Evolutionary conservation across 2,797 vertebrate species (phyloP).

Genomic region (Phrynocephalus vlangalii): DNA sequence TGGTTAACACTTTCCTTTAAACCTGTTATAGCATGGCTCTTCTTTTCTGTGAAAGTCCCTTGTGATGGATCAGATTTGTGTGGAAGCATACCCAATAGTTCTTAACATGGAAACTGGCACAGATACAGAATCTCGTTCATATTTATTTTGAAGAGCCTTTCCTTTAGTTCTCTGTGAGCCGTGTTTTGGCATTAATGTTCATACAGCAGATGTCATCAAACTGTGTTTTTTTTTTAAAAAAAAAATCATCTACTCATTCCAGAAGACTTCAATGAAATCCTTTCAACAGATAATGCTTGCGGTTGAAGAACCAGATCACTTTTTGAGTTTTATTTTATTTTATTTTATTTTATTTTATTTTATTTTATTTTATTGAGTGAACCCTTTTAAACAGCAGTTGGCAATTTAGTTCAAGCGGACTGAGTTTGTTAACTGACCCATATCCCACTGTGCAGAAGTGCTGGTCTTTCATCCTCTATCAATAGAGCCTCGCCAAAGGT

Average conservation of each 20-base stretch:
- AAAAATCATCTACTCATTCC: slow-evolving; percentile 45
- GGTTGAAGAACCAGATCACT: slow-evolving; percentile 47
- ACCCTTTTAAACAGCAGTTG: neutral
- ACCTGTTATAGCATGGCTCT: slow-evolving; percentile 1
- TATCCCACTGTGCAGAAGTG: neutral
- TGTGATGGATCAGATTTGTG: neutral
- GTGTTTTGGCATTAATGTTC: slow-evolving; percentile 1
- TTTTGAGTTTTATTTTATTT: slow-evolving; percentile 37
- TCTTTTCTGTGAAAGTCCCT: slow-evolving; percentile 25
- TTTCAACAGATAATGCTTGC: slow-evolving; percentile 16
- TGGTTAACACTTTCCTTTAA: neutral
- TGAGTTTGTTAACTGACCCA: neutral
- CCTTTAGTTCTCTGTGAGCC: slow-evolving; percentile 7
- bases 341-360: neutral
- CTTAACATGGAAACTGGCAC: neutral
- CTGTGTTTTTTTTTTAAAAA: slow-evolving; percentile 47
- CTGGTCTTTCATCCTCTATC: neutral
- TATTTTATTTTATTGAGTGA: neutral
- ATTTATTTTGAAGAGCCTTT: slow-evolving; percentile 23
- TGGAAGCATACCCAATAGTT: slow-evolving; percentile 19
- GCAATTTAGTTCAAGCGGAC: neutral
- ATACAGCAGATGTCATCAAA: slow-evolving; percentile 34
- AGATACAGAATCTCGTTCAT: slow-evolving; percentile 20
- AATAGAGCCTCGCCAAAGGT: neutral
- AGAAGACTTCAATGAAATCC: slow-evolving; percentile 55